Percentiles rank a stretch among this genome's conserved stretches.
These are phyloP conservation scores for Sceloporus undulatus DNA, from an alignment of 2,113 vertebrate species.

Conservation along the genomic window DNA sequence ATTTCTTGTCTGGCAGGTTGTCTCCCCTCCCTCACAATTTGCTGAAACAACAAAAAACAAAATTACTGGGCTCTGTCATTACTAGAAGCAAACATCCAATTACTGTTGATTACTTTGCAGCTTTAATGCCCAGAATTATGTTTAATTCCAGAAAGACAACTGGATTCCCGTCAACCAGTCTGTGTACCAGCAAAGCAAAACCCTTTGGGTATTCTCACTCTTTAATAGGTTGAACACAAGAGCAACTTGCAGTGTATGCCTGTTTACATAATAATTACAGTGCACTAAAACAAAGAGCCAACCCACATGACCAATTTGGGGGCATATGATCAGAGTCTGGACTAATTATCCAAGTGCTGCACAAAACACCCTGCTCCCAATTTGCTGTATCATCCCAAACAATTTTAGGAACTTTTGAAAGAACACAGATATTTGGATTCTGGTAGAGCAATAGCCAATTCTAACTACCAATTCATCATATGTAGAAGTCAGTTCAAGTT, in stretches of 20 bases:
- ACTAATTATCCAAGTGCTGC: neutral
- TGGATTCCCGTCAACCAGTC: conserved; percentile 28
- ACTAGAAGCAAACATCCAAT: conserved; percentile 35
- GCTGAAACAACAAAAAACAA: neutral
- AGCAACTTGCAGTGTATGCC: neutral
- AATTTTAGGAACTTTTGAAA: neutral
- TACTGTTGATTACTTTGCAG: neutral
- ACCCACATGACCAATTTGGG: neutral
- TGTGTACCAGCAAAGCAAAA: neutral
- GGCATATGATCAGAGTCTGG: neutral
- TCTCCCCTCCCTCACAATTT: neutral
- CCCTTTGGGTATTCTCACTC: neutral
- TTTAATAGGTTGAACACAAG: neutral
- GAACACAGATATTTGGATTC: neutral
- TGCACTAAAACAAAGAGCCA: neutral
- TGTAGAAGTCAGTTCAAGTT: neutral
- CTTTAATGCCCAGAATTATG: neutral
- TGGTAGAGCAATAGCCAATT: too few relatives aligned
- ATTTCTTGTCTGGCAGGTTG: conserved; percentile 10
- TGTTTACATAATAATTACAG: conserved; percentile 5
- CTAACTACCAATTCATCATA: neutral
- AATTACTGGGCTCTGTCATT: neutral
- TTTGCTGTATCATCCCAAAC: neutral
- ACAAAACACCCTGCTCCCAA: neutral
- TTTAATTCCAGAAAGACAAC: conserved; percentile 31